These are phyloP conservation scores for Pristionchus pacificus DNA, from an alignment of 1,140 invertebrate species.

Conservation along the genomic window DNA sequence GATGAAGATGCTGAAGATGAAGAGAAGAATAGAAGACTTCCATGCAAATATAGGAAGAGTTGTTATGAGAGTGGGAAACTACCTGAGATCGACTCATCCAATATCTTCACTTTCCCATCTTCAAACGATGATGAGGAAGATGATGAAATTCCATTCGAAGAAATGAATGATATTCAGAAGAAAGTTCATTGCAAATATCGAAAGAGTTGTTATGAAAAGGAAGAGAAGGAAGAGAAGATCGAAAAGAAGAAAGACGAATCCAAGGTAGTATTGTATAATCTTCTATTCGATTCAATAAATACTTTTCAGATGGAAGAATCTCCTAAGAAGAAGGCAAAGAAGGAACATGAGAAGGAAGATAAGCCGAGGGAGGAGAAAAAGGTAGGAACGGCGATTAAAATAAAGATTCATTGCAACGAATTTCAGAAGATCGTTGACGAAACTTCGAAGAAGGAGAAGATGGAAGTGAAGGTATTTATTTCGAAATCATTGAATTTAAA, in stretches of 20 bases:
- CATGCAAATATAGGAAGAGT: conserved; percentile 40
- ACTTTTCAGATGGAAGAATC: too few relatives aligned
- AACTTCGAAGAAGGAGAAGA: too few relatives aligned
- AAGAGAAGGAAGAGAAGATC: conserved; percentile 29
- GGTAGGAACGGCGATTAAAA: not conserved
- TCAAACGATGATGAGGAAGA: conserved; percentile 5
- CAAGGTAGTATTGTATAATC: too few relatives aligned
- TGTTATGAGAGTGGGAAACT: conserved; percentile 37
- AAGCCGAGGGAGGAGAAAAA: not conserved
- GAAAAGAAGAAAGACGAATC: not conserved
- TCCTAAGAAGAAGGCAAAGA: not conserved
- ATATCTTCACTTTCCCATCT: conserved; percentile 1
- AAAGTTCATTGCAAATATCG: conserved; percentile 36
- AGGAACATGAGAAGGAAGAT: not conserved
- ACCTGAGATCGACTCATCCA: conserved; percentile 21
- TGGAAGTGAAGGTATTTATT: not conserved
- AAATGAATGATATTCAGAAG: conserved; percentile 38
- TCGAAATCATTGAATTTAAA: too few relatives aligned
- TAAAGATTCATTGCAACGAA: too few relatives aligned
- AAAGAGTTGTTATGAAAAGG: conserved; percentile 46
- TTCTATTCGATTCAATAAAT: too few relatives aligned
- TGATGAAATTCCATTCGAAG: conserved; percentile 26
- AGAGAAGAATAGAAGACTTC: conserved; percentile 30
- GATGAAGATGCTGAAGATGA: conserved; percentile 21
- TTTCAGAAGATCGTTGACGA: too few relatives aligned